Conservation (phyloP, 2,113 vertebrate genomes). For the Apteryx owenii region DNA sequence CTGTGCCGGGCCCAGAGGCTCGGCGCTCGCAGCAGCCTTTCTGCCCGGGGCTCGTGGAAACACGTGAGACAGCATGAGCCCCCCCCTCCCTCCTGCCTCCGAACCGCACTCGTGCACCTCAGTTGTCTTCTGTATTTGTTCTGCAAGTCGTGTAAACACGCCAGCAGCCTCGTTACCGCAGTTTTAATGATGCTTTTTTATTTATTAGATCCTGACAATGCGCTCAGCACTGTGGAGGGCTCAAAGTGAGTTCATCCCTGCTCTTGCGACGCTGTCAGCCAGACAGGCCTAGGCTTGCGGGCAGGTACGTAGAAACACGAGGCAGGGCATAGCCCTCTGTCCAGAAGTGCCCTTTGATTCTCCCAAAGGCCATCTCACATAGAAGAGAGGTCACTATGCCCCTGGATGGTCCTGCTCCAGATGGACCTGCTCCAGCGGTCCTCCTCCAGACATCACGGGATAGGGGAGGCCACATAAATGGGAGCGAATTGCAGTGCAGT, state of each 20-base stretch:
- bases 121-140: background rate
- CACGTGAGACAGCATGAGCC: rapidly evolving
- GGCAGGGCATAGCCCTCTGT: background rate
- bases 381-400: background rate
- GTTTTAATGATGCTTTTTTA: background rate
- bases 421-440: background rate
- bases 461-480: background rate
- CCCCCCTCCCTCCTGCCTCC: background rate
- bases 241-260: background rate
- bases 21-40: too few relatives aligned
- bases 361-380: too few relatives aligned
- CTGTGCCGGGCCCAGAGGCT: background rate
- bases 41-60: background rate
- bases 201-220: background rate
- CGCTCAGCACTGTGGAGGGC: rapidly evolving
- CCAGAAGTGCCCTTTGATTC: background rate
- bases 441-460: background rate
- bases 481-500: background rate
- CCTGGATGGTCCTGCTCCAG: background rate
- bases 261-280: background rate
- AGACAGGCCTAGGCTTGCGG: background rate
- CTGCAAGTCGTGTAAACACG: background rate
- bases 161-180: background rate
- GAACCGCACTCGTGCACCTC: background rate
- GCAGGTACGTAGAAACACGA: background rate